These are phyloP conservation scores for Lytechinus variegatus DNA, from an alignment of 35 echinoderm and acorn worm species.

Conservation along the genomic window DNA sequence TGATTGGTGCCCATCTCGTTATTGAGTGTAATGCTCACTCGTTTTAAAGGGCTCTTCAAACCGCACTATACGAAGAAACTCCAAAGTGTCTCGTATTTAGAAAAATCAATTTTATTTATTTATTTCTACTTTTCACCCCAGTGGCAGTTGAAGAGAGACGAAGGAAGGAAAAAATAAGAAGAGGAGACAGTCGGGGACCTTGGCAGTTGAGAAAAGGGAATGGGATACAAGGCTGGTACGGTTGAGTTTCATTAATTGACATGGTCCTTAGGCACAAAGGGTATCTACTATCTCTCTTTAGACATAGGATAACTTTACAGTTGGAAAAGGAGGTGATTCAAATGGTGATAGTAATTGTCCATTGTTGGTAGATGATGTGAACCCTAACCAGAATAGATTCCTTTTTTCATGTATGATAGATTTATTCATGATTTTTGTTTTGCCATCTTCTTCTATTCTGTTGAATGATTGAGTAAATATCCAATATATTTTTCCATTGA, in stretches of 20 bases:
- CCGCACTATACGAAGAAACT: not conserved
- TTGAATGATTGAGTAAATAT: too few species aligned
- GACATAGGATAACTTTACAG: not conserved
- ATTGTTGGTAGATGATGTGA: not conserved
- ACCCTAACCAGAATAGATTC: not conserved
- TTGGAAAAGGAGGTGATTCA: not conserved
- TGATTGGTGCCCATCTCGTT: not conserved
- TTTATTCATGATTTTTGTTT: too few species aligned
- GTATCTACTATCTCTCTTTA: not conserved
- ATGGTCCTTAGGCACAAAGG: not conserved
- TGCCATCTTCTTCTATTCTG: too few species aligned
- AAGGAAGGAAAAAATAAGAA: not conserved
- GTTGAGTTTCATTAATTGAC: not conserved
- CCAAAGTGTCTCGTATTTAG: not conserved
- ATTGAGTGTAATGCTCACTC: not conserved
- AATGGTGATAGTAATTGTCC: not conserved
- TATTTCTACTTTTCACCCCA: too few species aligned
- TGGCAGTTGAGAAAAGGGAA: not conserved
- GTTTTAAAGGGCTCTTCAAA: not conserved
- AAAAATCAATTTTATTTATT: not conserved
- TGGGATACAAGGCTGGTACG: not conserved
- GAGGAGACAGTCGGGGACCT: not conserved
- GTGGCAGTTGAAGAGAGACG: not conserved
- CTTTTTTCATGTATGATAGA: not conserved
- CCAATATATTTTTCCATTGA: too few species aligned